Conservation (phyloP, 2,113 vertebrate genomes). For the Pristiophorus japonicus region DNA sequence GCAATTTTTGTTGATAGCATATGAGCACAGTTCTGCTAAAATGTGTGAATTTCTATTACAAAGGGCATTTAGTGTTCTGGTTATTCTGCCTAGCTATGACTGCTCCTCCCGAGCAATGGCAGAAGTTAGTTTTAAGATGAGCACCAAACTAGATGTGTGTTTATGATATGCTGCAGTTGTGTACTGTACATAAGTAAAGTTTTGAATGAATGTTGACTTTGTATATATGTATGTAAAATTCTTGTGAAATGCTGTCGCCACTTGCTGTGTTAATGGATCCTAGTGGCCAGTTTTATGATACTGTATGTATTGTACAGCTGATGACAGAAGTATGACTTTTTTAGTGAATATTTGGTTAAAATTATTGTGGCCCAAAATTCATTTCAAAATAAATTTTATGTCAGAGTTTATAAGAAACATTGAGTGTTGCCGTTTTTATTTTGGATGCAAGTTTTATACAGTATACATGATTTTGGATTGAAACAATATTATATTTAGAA, state of each 20-base stretch:
- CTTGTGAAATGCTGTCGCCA: conserved; percentile 75
- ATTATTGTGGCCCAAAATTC: conserved; percentile 86
- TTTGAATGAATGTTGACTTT: conserved; percentile 78
- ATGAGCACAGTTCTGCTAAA: conserved; percentile 25
- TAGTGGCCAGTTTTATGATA: conserved; percentile 88
- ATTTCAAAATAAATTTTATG: conserved; percentile 80
- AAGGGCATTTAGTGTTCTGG: conserved; percentile 30
- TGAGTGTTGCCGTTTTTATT: conserved; percentile 34
- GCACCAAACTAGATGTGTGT: conserved; percentile 69
- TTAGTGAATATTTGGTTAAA: conserved; percentile 88
- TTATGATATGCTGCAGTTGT: conserved; percentile 75
- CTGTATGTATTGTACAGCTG: conserved; percentile 94
- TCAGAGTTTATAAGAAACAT: conserved; percentile 49
- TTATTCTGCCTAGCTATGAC: conserved; percentile 60
- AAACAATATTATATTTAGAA: conserved; percentile 45
- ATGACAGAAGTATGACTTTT: conserved; percentile 80
- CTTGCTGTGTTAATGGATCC: conserved; percentile 70
- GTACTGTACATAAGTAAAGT: conserved; percentile 81
- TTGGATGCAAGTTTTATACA: neutral
- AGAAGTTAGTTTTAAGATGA: conserved; percentile 59
- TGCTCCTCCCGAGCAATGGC: conserved; percentile 57
- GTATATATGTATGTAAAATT: conserved; percentile 79
- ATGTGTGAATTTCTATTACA: conserved; percentile 20
- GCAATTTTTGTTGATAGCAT: conserved; percentile 17
- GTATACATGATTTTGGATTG: conserved; percentile 46